Evolutionary conservation across 2,113 vertebrate species (phyloP).

Genomic region (Chloropsis cyanopogon): DNA sequence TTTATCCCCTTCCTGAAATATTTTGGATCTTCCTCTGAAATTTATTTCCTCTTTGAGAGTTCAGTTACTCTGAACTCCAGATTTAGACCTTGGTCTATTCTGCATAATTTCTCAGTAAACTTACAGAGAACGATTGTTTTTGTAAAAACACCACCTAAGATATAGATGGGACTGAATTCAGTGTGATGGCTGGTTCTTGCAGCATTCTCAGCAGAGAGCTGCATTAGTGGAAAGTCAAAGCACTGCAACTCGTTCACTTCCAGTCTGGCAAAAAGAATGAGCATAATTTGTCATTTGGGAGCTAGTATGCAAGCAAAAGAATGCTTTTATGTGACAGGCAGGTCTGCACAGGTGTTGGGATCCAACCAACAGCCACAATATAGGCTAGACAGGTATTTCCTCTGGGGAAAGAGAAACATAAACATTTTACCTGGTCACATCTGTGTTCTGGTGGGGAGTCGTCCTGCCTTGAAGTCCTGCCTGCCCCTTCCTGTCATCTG

Average conservation of each 20-base stretch:
- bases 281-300: not conserved
- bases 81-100: not conserved
- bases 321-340: not conserved
- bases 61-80: not conserved
- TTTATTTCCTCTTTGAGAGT: not conserved
- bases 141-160: not conserved
- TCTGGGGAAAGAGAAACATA: not conserved
- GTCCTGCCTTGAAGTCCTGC: not conserved
- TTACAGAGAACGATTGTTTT: not conserved
- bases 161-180: not conserved
- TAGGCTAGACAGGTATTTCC: not conserved
- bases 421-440: not conserved
- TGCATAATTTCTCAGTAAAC: not conserved
- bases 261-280: not conserved
- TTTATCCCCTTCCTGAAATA: not conserved
- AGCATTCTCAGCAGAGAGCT: not conserved
- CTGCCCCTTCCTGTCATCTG: not conserved
- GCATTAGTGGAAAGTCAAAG: not conserved
- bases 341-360: not conserved
- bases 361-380: not conserved
- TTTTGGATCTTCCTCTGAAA: conserved; percentile 9
- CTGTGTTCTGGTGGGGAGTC: not conserved
- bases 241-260: not conserved
- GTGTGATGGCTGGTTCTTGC: not conserved
- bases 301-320: not conserved